Percentiles rank a stretch among this genome's conserved stretches.
phyloP scores from a whole-genome alignment of 1,140 invertebrate species.

The Zaprionus africanus region DNA sequence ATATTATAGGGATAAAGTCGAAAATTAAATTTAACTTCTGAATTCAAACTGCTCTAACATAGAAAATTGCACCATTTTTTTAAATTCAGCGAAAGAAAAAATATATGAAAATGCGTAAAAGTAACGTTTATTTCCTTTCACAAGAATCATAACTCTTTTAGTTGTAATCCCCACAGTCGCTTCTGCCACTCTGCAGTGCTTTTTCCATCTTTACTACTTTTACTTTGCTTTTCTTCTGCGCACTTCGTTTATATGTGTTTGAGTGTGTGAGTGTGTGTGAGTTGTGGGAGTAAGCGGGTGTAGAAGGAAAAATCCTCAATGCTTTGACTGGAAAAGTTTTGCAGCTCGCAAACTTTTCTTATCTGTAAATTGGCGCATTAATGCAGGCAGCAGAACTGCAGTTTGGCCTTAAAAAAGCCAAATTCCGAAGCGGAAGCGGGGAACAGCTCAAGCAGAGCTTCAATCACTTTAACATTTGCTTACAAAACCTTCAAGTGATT shows the following conservation, averaged over 20 bases:
- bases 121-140: background rate
- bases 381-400: slow-evolving; percentile 1
- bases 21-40: background rate
- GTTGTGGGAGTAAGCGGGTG: background rate
- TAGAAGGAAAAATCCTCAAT: slow-evolving; percentile 24
- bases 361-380: slow-evolving; percentile 47
- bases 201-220: background rate
- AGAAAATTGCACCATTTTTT: too few species aligned
- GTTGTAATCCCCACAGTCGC: background rate
- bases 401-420: background rate
- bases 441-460: slow-evolving; percentile 63
- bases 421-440: slow-evolving; percentile 40
- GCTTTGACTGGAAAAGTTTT: slow-evolving; percentile 30
- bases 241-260: background rate
- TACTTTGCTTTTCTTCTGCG: slow-evolving; percentile 2
- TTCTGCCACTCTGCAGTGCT: background rate
- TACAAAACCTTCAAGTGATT: slow-evolving; percentile 40
- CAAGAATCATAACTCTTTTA: background rate
- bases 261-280: background rate
- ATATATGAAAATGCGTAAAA: background rate
- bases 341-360: slow-evolving; percentile 34
- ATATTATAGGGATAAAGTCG: background rate
- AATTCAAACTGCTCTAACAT: too few species aligned
- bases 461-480: slow-evolving; percentile 67
- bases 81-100: background rate